Evolutionary conservation across 2,797 vertebrate species (phyloP).

Genomic region (Ibycter americanus): DNA sequence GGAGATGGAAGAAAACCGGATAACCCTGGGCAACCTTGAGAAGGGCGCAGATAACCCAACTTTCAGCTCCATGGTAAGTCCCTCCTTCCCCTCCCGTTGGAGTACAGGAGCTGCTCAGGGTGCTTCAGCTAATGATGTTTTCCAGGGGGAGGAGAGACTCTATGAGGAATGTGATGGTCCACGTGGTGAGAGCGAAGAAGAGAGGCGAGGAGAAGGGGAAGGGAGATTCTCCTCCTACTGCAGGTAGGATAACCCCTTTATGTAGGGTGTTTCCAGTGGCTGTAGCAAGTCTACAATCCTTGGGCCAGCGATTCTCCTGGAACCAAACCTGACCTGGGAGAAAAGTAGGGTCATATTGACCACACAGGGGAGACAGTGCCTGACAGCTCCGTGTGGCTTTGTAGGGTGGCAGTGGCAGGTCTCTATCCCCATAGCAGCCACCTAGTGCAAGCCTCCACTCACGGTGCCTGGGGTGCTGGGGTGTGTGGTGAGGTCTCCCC

Average conservation of each 20-base stretch:
- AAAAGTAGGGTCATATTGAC: neutral
- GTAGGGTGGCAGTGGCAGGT: neutral
- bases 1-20: conserved; percentile 47
- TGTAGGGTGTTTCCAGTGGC: neutral
- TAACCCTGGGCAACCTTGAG: conserved; percentile 4
- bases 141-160: conserved; percentile 35
- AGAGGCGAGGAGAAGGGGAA: neutral
- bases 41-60: conserved; percentile 52
- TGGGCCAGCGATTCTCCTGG: neutral
- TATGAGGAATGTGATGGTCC: neutral
- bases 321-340: neutral
- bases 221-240: neutral
- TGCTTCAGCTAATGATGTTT: neutral
- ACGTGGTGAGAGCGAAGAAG: neutral
- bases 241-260: neutral
- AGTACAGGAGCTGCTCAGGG: neutral
- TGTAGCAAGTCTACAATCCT: neutral
- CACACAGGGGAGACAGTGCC: neutral
- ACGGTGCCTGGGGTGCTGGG: neutral
- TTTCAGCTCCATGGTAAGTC: conserved; percentile 27
- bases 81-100: fast-evolving
- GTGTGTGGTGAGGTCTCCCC: neutral
- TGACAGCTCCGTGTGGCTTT: neutral
- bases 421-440: neutral
- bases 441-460: neutral